phyloP scores from a whole-genome alignment of 2,888 invertebrate genomes.

The Rhingia campestris region DNA sequence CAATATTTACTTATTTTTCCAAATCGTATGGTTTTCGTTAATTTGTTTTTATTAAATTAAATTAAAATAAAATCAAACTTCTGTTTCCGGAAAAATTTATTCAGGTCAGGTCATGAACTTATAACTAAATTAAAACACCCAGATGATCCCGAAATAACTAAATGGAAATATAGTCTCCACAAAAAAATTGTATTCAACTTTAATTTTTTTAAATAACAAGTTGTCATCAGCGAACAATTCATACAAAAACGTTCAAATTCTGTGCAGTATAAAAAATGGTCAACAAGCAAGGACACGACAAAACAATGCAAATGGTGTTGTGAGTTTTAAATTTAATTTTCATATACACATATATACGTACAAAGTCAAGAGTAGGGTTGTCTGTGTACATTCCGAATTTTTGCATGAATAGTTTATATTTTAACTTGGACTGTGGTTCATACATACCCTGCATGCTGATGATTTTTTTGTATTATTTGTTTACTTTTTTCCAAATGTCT shows the following conservation, averaged over 20 bases:
- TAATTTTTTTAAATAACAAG: background rate
- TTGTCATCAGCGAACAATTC: background rate
- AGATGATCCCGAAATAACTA: no score
- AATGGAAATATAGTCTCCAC: no score
- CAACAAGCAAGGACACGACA: background rate
- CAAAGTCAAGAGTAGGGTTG: no score
- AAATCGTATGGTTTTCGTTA: no score
- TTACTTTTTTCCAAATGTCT: background rate
- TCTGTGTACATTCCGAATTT: slow-evolving; percentile 23
- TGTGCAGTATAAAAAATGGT: background rate
- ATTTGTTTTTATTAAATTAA: no score
- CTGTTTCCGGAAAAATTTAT: no score
- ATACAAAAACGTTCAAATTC: background rate
- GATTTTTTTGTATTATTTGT: background rate
- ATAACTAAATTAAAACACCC: no score
- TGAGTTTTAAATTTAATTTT: slow-evolving; percentile 28
- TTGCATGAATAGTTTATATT: slow-evolving; percentile 23
- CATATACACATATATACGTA: background rate
- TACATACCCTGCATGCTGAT: slow-evolving; percentile 14
- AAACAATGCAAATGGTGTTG: slow-evolving; percentile 12
- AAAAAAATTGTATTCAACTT: no score
- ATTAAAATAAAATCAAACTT: no score
- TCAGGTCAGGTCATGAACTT: no score
- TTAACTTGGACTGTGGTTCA: background rate
- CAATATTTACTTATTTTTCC: no score